phyloP scores from a whole-genome alignment of 2,888 invertebrate species.

The Terebella lapidaria region DNA sequence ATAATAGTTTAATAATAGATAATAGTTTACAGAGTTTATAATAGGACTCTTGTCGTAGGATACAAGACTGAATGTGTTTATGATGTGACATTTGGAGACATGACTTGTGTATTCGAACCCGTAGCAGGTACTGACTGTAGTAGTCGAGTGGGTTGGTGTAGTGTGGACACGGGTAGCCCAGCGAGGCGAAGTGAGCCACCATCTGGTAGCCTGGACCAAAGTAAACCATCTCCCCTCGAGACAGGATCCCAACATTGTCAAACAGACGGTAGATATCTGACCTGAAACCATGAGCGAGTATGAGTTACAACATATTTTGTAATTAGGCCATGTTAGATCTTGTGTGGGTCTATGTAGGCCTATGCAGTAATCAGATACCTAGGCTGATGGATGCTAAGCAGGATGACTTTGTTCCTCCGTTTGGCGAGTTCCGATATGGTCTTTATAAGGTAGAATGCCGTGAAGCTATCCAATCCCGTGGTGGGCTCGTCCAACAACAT shows the following conservation, averaged over 20 bases:
- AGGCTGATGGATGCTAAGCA: constrained; percentile 71
- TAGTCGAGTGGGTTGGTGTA: constrained; percentile 95
- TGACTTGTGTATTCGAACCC: too few species aligned
- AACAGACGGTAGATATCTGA: constrained; percentile 38
- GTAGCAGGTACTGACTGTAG: constrained; percentile 61
- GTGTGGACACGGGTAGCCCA: constrained; percentile 94
- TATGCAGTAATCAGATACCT: too few species aligned
- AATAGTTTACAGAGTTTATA: too few species aligned
- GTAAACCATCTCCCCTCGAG: constrained; percentile 65
- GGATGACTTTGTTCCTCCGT: constrained; percentile 56
- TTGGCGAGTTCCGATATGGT: constrained; percentile 33
- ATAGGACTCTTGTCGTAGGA: too few species aligned
- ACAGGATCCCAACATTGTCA: constrained; percentile 35
- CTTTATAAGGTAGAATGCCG: constrained; percentile 65
- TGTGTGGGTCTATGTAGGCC: too few species aligned
- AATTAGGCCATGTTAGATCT: too few species aligned
- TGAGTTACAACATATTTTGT: too few species aligned
- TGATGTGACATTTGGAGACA: too few species aligned
- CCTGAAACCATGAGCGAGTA: too few species aligned
- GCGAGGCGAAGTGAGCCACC: constrained; percentile 87
- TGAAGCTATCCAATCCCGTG: constrained; percentile 77
- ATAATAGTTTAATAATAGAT: too few species aligned
- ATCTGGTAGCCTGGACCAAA: constrained; percentile 67
- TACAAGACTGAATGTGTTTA: too few species aligned
- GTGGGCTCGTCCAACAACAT: constrained; percentile 89